Conservation (phyloP, 2,797 vertebrate genomes). For the Antennarius maculatus region DNA sequence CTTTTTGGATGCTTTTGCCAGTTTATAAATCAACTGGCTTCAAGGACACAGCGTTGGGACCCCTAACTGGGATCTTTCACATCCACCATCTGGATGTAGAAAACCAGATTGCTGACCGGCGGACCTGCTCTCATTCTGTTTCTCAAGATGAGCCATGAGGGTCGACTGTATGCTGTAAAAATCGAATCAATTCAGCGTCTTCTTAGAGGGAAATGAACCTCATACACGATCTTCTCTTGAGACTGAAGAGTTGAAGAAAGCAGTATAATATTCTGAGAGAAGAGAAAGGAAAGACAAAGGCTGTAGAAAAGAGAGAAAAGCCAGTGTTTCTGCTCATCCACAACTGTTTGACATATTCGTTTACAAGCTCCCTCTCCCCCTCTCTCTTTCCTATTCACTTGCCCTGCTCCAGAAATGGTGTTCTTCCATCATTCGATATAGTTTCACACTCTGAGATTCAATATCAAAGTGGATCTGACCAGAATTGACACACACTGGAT, state of each 20-base stretch:
- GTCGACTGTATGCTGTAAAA: slow-evolving; percentile 33
- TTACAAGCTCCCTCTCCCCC: slow-evolving; percentile 31
- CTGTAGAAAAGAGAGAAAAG: slow-evolving; percentile 38
- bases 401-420: slow-evolving; percentile 34
- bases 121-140: slow-evolving; percentile 70
- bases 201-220: slow-evolving; percentile 29
- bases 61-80: slow-evolving; percentile 80
- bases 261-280: slow-evolving; percentile 41
- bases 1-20: slow-evolving; percentile 72
- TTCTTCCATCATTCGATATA: slow-evolving; percentile 64
- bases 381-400: slow-evolving; percentile 22
- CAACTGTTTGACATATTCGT: slow-evolving; percentile 58
- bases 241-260: slow-evolving; percentile 25
- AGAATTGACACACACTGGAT: slow-evolving; percentile 63
- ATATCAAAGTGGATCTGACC: slow-evolving; percentile 68
- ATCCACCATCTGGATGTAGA: slow-evolving; percentile 80
- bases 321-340: slow-evolving; percentile 59
- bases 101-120: slow-evolving; percentile 79
- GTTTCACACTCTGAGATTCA: slow-evolving; percentile 64
- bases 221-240: slow-evolving; percentile 36
- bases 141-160: slow-evolving; percentile 49
- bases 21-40: slow-evolving; percentile 76
- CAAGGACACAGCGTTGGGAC: slow-evolving; percentile 81
- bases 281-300: slow-evolving; percentile 5
- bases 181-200: slow-evolving; percentile 52